Evolutionary conservation across 2,888 invertebrate genomes (phyloP).

Genomic region (Harpagoxenus sublaevis): DNA sequence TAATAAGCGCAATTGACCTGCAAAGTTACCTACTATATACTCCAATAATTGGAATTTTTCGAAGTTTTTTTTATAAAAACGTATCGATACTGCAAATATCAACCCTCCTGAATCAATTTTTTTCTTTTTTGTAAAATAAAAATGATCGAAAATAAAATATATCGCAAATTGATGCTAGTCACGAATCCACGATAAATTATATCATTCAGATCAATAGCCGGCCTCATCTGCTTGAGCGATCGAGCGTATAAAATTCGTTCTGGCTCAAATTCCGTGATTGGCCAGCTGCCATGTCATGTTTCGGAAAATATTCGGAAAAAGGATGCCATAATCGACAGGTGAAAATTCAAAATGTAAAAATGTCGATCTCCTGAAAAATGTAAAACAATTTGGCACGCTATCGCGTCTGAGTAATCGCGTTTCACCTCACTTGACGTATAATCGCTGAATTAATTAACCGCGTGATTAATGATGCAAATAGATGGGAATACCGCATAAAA

Average conservation of each 20-base stretch:
- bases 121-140: background rate
- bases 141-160: conserved; percentile 3
- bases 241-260: conserved; percentile 34
- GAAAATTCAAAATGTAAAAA: conserved; percentile 2
- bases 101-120: background rate
- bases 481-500: background rate
- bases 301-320: conserved; percentile 12
- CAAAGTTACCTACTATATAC: background rate
- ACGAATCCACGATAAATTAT: conserved; percentile 35
- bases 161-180: conserved; percentile 8
- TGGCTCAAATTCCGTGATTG: conserved; percentile 29
- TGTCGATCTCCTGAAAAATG: background rate
- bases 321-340: background rate
- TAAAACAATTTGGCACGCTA: background rate
- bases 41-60: background rate
- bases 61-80: background rate
- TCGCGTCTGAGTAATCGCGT: background rate
- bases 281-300: conserved; percentile 32
- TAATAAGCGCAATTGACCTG: background rate
- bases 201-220: conserved; percentile 29
- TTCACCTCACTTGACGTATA: conserved; percentile 15
- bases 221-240: conserved; percentile 42
- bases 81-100: background rate
- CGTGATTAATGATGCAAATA: conserved; percentile 8
- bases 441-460: conserved; percentile 16